These are phyloP conservation scores for Epinephelus fuscoguttatus DNA, from an alignment of 2,113 vertebrate species.

Conservation along the genomic window DNA sequence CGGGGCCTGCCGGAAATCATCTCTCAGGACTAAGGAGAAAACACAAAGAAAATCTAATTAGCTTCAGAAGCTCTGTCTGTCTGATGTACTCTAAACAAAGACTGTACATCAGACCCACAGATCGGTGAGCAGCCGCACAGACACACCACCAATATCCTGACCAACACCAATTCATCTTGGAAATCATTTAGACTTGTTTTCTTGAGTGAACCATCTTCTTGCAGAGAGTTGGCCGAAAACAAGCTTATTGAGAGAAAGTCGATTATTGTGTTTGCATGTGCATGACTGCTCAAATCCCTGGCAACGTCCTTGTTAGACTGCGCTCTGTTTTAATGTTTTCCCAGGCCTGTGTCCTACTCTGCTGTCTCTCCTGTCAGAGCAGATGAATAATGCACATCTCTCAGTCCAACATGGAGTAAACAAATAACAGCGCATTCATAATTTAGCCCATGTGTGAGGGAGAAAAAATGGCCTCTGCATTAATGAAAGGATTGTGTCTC, in stretches of 20 bases:
- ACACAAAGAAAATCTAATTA: slow-evolving; percentile 68
- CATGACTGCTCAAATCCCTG: slow-evolving; percentile 56
- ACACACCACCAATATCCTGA: slow-evolving; percentile 24
- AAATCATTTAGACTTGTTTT: slow-evolving; percentile 43
- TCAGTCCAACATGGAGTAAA: slow-evolving; percentile 77
- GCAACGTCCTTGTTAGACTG: slow-evolving; percentile 50
- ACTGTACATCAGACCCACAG: slow-evolving; percentile 52
- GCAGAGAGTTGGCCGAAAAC: slow-evolving; percentile 29
- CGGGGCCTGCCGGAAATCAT: slow-evolving; percentile 98
- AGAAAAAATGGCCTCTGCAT: slow-evolving; percentile 44
- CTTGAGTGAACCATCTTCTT: slow-evolving; percentile 14
- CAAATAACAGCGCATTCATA: slow-evolving; percentile 80
- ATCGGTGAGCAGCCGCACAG: slow-evolving; percentile 22
- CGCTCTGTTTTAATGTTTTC: slow-evolving; percentile 50
- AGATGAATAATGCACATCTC: slow-evolving; percentile 80
- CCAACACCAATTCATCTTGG: slow-evolving; percentile 36
- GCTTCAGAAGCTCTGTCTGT: slow-evolving; percentile 25
- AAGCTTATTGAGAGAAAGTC: slow-evolving; percentile 51
- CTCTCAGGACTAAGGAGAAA: slow-evolving; percentile 89
- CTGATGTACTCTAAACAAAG: slow-evolving; percentile 56
- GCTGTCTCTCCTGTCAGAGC: slow-evolving; percentile 67
- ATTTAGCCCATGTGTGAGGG: slow-evolving; percentile 72
- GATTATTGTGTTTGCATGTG: slow-evolving; percentile 54
- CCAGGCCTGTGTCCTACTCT: slow-evolving; percentile 52
- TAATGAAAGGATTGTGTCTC: slow-evolving; percentile 62